A percentile compares a stretch with the other conserved stretches of the same genome.
These are phyloP conservation scores for Hyposoter dolosus DNA, from an alignment of 2,888 invertebrate species.

Conservation along the genomic window DNA sequence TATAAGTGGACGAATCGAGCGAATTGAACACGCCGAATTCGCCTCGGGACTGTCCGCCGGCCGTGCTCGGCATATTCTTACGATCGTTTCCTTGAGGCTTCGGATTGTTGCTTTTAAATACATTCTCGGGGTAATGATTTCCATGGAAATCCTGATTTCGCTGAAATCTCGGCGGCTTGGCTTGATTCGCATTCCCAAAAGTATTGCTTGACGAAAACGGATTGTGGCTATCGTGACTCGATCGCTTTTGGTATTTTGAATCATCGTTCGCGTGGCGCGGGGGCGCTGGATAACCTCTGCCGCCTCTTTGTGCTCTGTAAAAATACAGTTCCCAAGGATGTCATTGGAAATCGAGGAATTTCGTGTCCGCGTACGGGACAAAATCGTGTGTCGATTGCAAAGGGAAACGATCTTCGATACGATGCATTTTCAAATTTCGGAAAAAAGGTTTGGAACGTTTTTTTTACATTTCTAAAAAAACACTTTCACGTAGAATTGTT, in stretches of 20 bases:
- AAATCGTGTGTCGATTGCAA: not conserved
- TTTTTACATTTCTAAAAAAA: not conserved
- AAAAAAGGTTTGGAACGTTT: too few relatives aligned
- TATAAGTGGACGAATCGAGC: slow-evolving; percentile 21
- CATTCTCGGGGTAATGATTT: slow-evolving; percentile 75
- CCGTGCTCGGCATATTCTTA: slow-evolving; percentile 68
- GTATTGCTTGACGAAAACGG: slow-evolving; percentile 68
- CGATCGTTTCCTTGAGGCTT: slow-evolving; percentile 76
- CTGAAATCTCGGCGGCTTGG: slow-evolving; percentile 88
- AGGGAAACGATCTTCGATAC: not conserved
- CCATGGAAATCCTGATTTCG: slow-evolving; percentile 83
- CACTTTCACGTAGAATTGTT: not conserved
- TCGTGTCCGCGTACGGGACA: not conserved
- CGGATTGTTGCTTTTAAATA: slow-evolving; percentile 70
- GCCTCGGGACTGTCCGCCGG: slow-evolving; percentile 70
- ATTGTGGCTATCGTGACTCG: slow-evolving; percentile 71
- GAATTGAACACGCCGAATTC: slow-evolving; percentile 64
- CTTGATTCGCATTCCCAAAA: slow-evolving; percentile 76
- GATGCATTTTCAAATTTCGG: too few relatives aligned
- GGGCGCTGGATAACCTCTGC: slow-evolving; percentile 78
- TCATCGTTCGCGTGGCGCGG: slow-evolving; percentile 79
- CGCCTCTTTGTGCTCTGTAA: slow-evolving; percentile 77
- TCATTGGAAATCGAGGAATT: not conserved
- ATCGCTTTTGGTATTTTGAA: slow-evolving; percentile 75
- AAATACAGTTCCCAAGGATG: not conserved